These are phyloP conservation scores for Microplitis manilae DNA, from an alignment of 2,888 invertebrate species.

Conservation along the genomic window DNA sequence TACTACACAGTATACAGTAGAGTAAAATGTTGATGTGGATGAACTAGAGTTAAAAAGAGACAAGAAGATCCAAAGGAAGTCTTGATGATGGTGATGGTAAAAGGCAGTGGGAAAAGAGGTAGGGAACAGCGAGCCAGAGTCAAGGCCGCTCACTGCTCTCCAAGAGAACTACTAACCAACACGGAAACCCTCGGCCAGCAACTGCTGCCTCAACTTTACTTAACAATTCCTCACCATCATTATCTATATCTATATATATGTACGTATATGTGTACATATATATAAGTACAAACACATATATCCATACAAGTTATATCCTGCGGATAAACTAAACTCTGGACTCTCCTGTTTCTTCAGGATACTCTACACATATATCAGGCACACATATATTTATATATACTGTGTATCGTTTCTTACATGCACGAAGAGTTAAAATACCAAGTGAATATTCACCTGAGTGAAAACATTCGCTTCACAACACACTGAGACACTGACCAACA, in stretches of 20 bases:
- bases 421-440: slow-evolving; percentile 35
- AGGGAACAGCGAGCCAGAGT: slow-evolving; percentile 72
- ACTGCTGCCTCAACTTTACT: slow-evolving; percentile 5
- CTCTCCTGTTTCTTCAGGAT: not conserved
- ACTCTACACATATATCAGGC: not conserved
- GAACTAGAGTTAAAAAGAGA: slow-evolving; percentile 44
- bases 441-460: slow-evolving; percentile 53
- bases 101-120: slow-evolving; percentile 41
- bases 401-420: slow-evolving; percentile 41
- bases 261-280: not conserved
- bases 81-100: slow-evolving; percentile 30
- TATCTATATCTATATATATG: not conserved
- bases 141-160: slow-evolving; percentile 83
- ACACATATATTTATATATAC: not conserved
- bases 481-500: slow-evolving; percentile 63
- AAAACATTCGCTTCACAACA: slow-evolving; percentile 60
- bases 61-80: slow-evolving; percentile 44
- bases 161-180: slow-evolving; percentile 66
- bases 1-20: not conserved
- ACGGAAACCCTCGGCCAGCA: slow-evolving; percentile 61
- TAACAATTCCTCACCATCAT: not conserved
- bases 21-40: slow-evolving; percentile 8
- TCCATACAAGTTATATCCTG: not conserved
- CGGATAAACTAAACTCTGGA: not conserved
- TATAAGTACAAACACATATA: not conserved